phyloP scores from a whole-genome alignment of 2,888 invertebrate species.

The Mythimna loreyi region DNA sequence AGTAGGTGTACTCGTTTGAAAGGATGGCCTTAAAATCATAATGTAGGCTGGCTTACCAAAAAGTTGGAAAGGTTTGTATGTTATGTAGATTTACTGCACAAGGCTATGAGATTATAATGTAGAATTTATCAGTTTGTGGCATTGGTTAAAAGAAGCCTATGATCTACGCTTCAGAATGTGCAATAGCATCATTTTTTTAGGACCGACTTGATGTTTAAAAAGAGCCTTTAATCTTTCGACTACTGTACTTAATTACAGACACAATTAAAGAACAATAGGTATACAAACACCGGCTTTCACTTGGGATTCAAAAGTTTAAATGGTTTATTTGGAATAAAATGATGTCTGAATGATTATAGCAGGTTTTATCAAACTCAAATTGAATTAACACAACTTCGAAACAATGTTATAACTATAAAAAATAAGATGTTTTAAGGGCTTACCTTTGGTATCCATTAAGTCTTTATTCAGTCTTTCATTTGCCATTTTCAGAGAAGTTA shows the following conservation, averaged over 20 bases:
- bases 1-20: slow-evolving; percentile 71
- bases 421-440: slow-evolving; percentile 48
- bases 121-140: not conserved
- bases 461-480: slow-evolving; percentile 95
- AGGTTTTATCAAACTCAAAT: too few species aligned
- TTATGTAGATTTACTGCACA: slow-evolving; percentile 11
- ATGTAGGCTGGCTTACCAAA: slow-evolving; percentile 51
- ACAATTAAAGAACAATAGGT: too few species aligned
- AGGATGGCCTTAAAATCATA: slow-evolving; percentile 55
- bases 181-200: too few species aligned
- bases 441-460: slow-evolving; percentile 93
- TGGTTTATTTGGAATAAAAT: too few species aligned
- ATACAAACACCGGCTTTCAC: too few species aligned
- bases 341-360: too few species aligned
- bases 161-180: too few species aligned
- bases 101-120: not conserved
- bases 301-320: too few species aligned
- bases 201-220: too few species aligned
- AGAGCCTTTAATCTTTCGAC: too few species aligned
- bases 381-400: too few species aligned
- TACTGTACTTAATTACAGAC: too few species aligned
- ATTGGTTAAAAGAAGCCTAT: not conserved
- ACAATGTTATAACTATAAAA: not conserved
- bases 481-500: slow-evolving; percentile 92
- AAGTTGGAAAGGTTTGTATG: slow-evolving; percentile 34